phyloP scores from a whole-genome alignment of 1,140 invertebrate genomes.

The Pomacea maculata region DNA sequence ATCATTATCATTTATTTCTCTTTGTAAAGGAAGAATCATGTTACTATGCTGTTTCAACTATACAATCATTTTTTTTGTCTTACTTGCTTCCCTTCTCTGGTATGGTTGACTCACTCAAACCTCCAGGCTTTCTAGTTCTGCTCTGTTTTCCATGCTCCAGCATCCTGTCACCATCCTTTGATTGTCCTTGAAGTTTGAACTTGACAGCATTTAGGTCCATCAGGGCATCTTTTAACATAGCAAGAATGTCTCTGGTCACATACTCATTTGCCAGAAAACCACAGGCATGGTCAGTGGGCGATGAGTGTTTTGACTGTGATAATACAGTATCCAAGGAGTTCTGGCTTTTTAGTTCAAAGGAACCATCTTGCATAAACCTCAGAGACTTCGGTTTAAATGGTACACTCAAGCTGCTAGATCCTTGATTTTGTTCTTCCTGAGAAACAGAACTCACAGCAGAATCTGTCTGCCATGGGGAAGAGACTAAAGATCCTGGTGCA shows the following conservation, averaged over 20 bases:
- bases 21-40: no score
- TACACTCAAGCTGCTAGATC: conserved; percentile 30
- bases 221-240: conserved; percentile 56
- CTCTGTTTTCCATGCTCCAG: no score
- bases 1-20: no score
- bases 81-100: no score
- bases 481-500: background rate
- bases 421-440: background rate
- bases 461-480: conserved; percentile 7
- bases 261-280: conserved; percentile 63
- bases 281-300: conserved; percentile 12
- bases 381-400: conserved; percentile 35
- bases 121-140: no score
- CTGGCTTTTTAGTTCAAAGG: conserved; percentile 33
- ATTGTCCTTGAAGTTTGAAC: conserved; percentile 41
- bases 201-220: conserved; percentile 51
- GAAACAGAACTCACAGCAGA: conserved; percentile 9
- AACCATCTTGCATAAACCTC: no score
- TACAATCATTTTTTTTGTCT: no score
- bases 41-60: no score
- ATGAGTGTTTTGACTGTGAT: conserved; percentile 31
- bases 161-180: conserved; percentile 7
- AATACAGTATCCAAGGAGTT: conserved; percentile 33
- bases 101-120: no score
- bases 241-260: conserved; percentile 58